A percentile compares a stretch with the other conserved stretches of the same genome.
Conservation (phyloP, 2,888 invertebrate genomes). For the Hybos culiciformis region DNA sequence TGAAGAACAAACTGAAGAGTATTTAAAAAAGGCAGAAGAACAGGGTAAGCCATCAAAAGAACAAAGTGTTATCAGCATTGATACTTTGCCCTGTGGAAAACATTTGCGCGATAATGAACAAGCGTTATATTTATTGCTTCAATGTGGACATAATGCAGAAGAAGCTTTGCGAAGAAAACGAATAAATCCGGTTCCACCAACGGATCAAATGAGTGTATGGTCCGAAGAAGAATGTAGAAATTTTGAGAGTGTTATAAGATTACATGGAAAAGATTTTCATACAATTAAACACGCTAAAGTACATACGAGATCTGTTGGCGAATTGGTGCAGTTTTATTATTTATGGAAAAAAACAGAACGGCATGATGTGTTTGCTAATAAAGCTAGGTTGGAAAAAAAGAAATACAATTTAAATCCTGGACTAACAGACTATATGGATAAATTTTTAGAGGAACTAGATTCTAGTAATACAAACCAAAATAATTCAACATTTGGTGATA, state of each 20-base stretch:
- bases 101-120: constrained; percentile 80
- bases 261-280: constrained; percentile 93
- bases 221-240: constrained; percentile 94
- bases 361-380: constrained; percentile 80
- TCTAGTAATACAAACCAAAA: not conserved
- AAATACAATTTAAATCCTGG: constrained; percentile 86
- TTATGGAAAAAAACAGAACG: constrained; percentile 98
- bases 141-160: constrained; percentile 90
- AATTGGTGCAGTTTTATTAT: constrained; percentile 91
- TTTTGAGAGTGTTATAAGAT: constrained; percentile 89
- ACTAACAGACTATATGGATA: constrained; percentile 87
- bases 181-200: constrained; percentile 51
- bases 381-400: constrained; percentile 78
- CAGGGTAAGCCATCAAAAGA: constrained; percentile 4
- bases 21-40: constrained; percentile 42
- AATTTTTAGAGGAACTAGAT: constrained; percentile 79
- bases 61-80: constrained; percentile 16
- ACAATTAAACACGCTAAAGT: constrained; percentile 84
- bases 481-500: not conserved
- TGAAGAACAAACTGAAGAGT: constrained; percentile 63
- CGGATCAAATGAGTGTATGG: constrained; percentile 76
- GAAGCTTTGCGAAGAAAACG: constrained; percentile 74
- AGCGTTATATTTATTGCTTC: constrained; percentile 49
- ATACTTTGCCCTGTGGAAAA: constrained; percentile 46
- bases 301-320: constrained; percentile 85